Conservation (phyloP, 2,113 vertebrate species). For the Callithrix jacchus region DNA sequence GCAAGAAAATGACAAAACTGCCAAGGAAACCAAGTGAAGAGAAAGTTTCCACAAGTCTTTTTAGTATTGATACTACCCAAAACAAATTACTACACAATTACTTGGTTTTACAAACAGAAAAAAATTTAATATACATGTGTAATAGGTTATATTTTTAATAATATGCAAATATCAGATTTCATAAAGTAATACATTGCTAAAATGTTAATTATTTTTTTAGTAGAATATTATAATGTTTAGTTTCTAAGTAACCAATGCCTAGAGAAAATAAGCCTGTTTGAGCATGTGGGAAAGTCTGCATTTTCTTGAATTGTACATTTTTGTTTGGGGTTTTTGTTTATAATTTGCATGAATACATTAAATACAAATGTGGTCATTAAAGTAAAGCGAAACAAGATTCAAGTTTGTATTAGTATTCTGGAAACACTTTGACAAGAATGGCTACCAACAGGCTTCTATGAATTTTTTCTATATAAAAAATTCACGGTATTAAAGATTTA, state of each 20-base stretch:
- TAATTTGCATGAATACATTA: constrained; percentile 1
- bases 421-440: neutral
- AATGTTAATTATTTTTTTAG: constrained; percentile 1
- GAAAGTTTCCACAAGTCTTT: neutral
- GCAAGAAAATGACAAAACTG: neutral
- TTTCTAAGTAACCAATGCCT: neutral
- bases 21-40: neutral
- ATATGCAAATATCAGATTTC: neutral
- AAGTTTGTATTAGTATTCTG: neutral
- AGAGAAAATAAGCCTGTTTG: neutral
- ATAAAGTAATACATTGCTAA: neutral
- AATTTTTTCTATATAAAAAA: constrained; percentile 27
- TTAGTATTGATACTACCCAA: neutral
- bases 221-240: neutral
- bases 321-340: neutral
- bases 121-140: neutral
- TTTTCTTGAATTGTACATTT: neutral
- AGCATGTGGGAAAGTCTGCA: neutral
- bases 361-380: neutral
- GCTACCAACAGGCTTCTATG: neutral
- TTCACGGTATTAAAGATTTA: constrained; percentile 29
- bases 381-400: neutral
- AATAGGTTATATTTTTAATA: neutral
- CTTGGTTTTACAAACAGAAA: neutral
- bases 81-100: neutral